Conservation (phyloP, 1,140 invertebrate genomes). For the Scaptomyza pallida region DNA sequence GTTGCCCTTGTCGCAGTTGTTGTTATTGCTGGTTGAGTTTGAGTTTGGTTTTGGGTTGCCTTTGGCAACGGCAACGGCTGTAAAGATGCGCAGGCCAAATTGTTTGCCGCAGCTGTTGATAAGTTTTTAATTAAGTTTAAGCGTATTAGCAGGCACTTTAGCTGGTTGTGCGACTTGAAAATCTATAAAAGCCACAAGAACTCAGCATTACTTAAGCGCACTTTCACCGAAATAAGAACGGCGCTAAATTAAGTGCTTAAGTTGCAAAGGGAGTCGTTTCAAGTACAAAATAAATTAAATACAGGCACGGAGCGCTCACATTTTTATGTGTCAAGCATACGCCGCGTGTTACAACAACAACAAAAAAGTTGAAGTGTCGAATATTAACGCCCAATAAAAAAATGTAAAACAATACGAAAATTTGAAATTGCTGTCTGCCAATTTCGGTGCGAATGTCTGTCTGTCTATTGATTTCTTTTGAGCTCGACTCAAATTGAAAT, state of each 20-base stretch:
- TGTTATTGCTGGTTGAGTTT: neutral
- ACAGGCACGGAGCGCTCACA: neutral
- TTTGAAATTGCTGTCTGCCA: conserved; percentile 38
- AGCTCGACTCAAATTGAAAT: conserved; percentile 67
- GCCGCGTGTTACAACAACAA: conserved; percentile 3
- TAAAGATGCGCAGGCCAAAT: conserved; percentile 46
- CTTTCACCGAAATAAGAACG: conserved; percentile 2
- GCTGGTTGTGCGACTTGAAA: conserved; percentile 15
- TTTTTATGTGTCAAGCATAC: conserved; percentile 32
- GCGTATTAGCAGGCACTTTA: conserved; percentile 71
- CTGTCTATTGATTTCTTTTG: conserved; percentile 56
- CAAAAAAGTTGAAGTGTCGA: conserved; percentile 2
- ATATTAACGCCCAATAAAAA: conserved; percentile 39
- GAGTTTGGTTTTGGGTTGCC: conserved; percentile 17
- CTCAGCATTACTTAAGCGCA: conserved; percentile 22
- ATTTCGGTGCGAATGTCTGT: conserved; percentile 62
- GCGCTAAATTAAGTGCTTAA: conserved; percentile 21
- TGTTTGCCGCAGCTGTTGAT: conserved; percentile 72
- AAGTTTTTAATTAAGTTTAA: conserved; percentile 78
- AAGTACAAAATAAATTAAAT: conserved; percentile 27
- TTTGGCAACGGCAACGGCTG: conserved; percentile 29
- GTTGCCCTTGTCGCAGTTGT: too few species aligned
- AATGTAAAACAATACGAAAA: conserved; percentile 13
- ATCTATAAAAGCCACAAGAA: conserved; percentile 34
- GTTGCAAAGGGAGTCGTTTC: conserved; percentile 5